Evolutionary conservation across 2,888 invertebrate genomes (phyloP).

Genomic region (Eueremaeus valkanovi): DNA sequence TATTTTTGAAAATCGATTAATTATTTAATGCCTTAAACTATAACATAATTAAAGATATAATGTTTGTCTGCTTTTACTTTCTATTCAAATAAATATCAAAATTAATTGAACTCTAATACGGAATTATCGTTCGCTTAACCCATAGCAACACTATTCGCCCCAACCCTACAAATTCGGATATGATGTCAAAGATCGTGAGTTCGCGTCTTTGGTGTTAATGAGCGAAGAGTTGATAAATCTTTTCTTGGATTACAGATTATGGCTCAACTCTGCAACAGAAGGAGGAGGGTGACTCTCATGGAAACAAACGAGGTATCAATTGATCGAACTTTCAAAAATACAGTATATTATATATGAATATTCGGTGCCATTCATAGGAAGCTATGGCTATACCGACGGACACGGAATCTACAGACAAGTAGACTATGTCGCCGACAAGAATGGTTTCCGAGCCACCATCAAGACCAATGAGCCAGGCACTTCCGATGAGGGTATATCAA

Average conservation of each 20-base stretch:
- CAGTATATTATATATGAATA: no score
- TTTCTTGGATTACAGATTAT: slow-evolving; percentile 18
- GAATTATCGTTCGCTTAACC: no score
- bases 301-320: slow-evolving; percentile 44
- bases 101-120: no score
- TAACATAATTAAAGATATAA: no score
- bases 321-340: no score
- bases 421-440: slow-evolving; percentile 45
- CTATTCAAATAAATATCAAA: no score
- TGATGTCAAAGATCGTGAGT: slow-evolving; percentile 45
- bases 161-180: slow-evolving; percentile 47
- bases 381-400: slow-evolving; percentile 45
- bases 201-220: no score
- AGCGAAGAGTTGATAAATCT: neutral
- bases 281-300: slow-evolving; percentile 45
- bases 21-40: no score
- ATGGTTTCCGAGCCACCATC: slow-evolving; percentile 45
- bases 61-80: no score
- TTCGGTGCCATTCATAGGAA: slow-evolving; percentile 30
- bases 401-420: slow-evolving; percentile 46
- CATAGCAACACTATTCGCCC: slow-evolving; percentile 40
- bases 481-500: slow-evolving; percentile 37
- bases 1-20: no score
- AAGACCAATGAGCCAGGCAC: slow-evolving; percentile 47
- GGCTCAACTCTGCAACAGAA: slow-evolving; percentile 42